phyloP scores from a whole-genome alignment of 2,113 vertebrate species.

The Planiliza haematocheilus region DNA sequence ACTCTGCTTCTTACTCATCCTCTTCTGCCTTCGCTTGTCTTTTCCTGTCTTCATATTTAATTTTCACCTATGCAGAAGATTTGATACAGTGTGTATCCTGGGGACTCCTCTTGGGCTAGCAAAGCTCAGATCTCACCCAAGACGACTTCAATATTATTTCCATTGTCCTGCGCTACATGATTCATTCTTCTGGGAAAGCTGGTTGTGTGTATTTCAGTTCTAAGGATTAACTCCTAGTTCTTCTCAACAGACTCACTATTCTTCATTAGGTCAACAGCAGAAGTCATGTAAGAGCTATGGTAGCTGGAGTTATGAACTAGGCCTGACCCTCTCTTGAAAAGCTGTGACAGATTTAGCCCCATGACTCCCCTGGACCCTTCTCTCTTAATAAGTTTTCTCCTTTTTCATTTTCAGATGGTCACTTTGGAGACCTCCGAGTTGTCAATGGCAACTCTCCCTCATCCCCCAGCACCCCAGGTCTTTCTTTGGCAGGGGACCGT shows the following conservation, averaged over 20 bases:
- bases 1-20: slow-evolving; percentile 30
- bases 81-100: slow-evolving; percentile 27
- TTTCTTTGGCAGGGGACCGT: slow-evolving; percentile 68
- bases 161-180: slow-evolving; percentile 68
- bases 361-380: slow-evolving; percentile 48
- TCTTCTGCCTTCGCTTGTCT: background rate
- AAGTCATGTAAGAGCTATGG: slow-evolving; percentile 38
- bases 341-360: slow-evolving; percentile 71
- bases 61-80: slow-evolving; percentile 39
- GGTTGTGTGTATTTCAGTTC: slow-evolving; percentile 39
- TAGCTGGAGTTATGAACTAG: slow-evolving; percentile 47
- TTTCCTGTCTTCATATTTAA: slow-evolving; percentile 17
- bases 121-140: slow-evolving; percentile 58
- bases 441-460: slow-evolving; percentile 69
- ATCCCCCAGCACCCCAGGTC: slow-evolving; percentile 26
- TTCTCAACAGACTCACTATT: slow-evolving; percentile 55
- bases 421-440: slow-evolving; percentile 66
- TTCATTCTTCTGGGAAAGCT: slow-evolving; percentile 39
- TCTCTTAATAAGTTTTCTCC: slow-evolving; percentile 64
- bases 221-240: slow-evolving; percentile 53
- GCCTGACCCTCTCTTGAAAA: slow-evolving; percentile 50
- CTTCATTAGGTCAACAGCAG: slow-evolving; percentile 52
- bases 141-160: slow-evolving; percentile 57
- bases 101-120: slow-evolving; percentile 61
- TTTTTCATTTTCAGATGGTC: slow-evolving; percentile 65